Evolutionary conservation across 2,113 vertebrate species (phyloP).

Genomic region (Artemisiospiza belli): DNA sequence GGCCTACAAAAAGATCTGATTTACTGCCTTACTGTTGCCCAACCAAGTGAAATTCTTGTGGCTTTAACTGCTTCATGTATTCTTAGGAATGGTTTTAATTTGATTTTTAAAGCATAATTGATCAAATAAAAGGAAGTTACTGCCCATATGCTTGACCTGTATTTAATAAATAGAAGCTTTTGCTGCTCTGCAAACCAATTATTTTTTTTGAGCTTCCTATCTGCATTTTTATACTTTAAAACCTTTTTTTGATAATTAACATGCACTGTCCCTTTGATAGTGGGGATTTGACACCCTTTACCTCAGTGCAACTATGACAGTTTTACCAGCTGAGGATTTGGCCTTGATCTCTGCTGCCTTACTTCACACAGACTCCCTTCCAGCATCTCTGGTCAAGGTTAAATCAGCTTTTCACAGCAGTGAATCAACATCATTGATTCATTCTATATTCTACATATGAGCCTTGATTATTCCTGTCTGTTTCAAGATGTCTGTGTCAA

Average conservation of each 20-base stretch:
- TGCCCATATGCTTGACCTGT: not conserved
- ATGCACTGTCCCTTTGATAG: not conserved
- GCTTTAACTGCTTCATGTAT: conserved; percentile 13
- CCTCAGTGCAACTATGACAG: not conserved
- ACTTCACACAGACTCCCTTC: conserved; percentile 24
- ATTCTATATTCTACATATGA: not conserved
- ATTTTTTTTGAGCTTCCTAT: not conserved
- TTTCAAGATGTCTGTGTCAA: not conserved
- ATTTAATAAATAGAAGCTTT: conserved; percentile 1
- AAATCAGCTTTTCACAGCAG: conserved; percentile 46
- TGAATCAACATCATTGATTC: not conserved
- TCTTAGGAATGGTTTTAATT: conserved; percentile 30
- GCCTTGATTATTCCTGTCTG: not conserved
- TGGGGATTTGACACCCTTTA: not conserved
- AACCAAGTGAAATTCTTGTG: conserved; percentile 17
- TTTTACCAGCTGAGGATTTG: conserved; percentile 40
- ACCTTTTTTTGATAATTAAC: not conserved
- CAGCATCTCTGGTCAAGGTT: conserved; percentile 34
- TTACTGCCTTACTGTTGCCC: conserved; percentile 37
- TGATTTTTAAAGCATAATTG: conserved; percentile 35
- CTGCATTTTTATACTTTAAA: not conserved
- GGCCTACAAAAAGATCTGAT: conserved; percentile 13
- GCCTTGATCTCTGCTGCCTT: conserved; percentile 6
- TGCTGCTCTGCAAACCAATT: not conserved
- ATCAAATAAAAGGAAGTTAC: conserved; percentile 29